Evolutionary conservation across 2,113 vertebrate species (phyloP).

Genomic region (Cyprinus carpio): DNA sequence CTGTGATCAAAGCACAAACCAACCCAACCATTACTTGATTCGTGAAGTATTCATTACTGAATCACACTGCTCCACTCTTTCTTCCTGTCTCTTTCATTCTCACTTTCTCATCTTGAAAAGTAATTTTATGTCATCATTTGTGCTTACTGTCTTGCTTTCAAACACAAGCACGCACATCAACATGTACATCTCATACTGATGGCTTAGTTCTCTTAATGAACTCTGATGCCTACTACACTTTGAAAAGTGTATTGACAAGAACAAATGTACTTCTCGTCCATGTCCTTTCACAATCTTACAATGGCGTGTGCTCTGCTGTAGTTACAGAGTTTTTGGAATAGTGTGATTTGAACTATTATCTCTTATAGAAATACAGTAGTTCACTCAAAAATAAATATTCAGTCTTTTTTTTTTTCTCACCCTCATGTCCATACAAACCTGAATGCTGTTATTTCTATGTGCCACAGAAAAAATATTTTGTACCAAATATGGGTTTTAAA

Average conservation of each 20-base stretch:
- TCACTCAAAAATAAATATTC: not conserved
- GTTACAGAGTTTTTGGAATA: not conserved
- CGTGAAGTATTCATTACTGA: constrained; percentile 54
- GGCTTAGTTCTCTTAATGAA: not conserved
- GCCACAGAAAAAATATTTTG: too few species aligned
- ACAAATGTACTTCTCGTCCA: not conserved
- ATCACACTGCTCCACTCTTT: constrained; percentile 53
- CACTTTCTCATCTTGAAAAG: constrained; percentile 28
- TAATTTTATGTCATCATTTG: constrained; percentile 23
- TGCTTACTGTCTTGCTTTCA: constrained; percentile 28
- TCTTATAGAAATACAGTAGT: not conserved
- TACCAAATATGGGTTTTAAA: not conserved
- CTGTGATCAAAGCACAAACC: constrained; percentile 68
- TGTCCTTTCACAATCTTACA: not conserved
- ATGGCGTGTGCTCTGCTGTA: not conserved
- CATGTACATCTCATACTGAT: constrained; percentile 15
- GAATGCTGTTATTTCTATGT: not conserved
- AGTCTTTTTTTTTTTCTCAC: not conserved
- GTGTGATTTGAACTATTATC: not conserved
- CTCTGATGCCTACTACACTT: not conserved
- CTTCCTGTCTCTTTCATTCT: constrained; percentile 29
- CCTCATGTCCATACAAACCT: not conserved
- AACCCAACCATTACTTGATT: constrained; percentile 64
- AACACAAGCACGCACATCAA: not conserved
- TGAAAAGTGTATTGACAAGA: constrained; percentile 12